Base-by-base conservation (phyloP, 30 jellyfish, hydroid and myxozoan species). In the Hydra vulgaris region DNA sequence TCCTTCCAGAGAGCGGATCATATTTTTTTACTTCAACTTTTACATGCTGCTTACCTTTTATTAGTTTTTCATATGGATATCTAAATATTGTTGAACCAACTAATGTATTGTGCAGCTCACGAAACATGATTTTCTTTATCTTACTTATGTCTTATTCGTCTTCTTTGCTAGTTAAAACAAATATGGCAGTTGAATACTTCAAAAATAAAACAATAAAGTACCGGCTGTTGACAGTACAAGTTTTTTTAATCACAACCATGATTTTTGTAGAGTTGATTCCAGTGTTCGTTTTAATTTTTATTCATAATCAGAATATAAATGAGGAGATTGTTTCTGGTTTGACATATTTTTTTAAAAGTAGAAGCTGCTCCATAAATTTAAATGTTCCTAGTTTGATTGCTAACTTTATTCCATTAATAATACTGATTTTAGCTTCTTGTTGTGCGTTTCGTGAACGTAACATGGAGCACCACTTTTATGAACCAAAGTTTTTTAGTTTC, bases 401-500 rank as follows among this genome's bases (percentile, higher is more conserved):
- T 86, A 89, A 86, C 74, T 27, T 77, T 21, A 21, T 84, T 55
- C 97, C 97, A 0, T 85, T 88, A 53, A 27, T 82, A 16, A 68
- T 77, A 5, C 73, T 89, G 21, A 71, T 89, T 16, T 25, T 81
- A 7, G 88, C 97, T 15, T 80, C 95, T 76, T 73, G 79, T 23
- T 79, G 86, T 18, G 84, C 97, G 17, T 89, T 89, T 82, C 76
- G 95, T 52, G 97, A 89, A 66, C 75, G 97, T 27, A 84, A 89
- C 77, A 56, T 53, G 53, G 95, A 85, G 66, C 97, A 89, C 73
- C 87, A 86, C 40, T 89, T 70, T 73, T 79, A 89, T 68, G 97
- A 89, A 74, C 97, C 97, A 17, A 89, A 89, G 55, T 89, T 89
- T 71, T 80, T 84, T 27, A 84, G 97, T 89, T 89, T 89, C 76